Conservation (phyloP, 1,140 invertebrate species). For the Aleiodes sp. region DNA sequence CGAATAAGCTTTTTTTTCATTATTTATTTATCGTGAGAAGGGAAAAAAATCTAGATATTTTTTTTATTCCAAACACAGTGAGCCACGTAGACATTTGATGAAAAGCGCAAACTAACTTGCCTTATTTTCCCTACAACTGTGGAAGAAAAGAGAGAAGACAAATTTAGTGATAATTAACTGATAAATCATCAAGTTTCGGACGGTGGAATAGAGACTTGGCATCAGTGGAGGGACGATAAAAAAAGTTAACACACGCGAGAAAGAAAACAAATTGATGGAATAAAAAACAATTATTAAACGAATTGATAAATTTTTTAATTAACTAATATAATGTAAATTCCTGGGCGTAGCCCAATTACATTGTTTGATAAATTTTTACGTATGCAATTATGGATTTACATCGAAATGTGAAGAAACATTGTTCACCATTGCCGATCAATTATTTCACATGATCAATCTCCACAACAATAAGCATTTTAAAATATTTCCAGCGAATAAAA, state of each 20-base stretch:
- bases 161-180: too few species aligned
- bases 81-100: too few species aligned
- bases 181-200: too few species aligned
- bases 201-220: not conserved
- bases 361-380: not conserved
- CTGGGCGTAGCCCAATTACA: not conserved
- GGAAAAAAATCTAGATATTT: not conserved
- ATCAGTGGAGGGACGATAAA: too few species aligned
- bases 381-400: not conserved
- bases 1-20: not conserved
- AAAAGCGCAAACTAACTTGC: too few species aligned
- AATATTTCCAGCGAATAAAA: too few species aligned
- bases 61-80: not conserved
- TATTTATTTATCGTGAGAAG: not conserved
- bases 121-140: too few species aligned
- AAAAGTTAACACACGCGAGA: not conserved
- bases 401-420: not conserved
- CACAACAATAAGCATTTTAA: too few species aligned
- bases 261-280: too few species aligned
- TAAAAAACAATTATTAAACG: too few species aligned
- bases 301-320: too few species aligned
- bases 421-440: not conserved
- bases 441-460: not conserved
- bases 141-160: too few species aligned
- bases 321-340: not conserved